Evolutionary conservation across 2,797 vertebrate species (phyloP), one percentile per base, ranked within the genome.

Genomic region (Calcarius lapponicus): DNA sequence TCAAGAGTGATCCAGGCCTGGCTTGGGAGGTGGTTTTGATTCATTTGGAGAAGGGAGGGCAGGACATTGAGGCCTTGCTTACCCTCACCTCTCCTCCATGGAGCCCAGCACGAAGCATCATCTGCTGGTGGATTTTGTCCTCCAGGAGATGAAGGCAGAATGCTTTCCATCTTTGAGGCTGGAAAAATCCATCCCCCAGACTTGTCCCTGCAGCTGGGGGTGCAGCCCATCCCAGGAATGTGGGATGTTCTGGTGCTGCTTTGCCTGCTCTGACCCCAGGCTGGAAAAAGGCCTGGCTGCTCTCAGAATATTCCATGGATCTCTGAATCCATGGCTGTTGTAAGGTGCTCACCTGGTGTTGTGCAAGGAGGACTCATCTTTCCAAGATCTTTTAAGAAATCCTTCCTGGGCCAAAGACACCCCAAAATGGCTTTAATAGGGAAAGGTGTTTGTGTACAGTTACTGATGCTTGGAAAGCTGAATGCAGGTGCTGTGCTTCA

Each of bases 181-280:
- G 42, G 20, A 13, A 85, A 64, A 85, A 60, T 18, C 56, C 51
- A 58, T 26, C 13, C 6, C 2, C 22, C 61, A 80, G 42, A 28
- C 47, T 58, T 16, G 28, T 57, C 58, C 62, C 54, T 8, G 11
- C 53, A 70, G 29, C 26, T 0, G 0, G 20, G 29, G 31, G 36
- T 51, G 31, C 36, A 90, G 67, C 64, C 50, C 6, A 1, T 12
- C 48, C 48, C 80, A 88, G 83, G 40, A 93, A 66, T 3, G 22
- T 4, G 28, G 94, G 86, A 32, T 76, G 65, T 60, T 70, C 51
- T 70, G 69, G 40, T 2, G 3, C 45, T 70, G 65, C 72, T 45
- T 57, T 73, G 82, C 80, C 75, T 72, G 64, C 56, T 57, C 67
- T 73, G 56, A 29, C 91, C 83, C 80, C 0, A 0, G 21, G 25